Evolutionary conservation across 1,140 invertebrate genomes (phyloP).

Genomic region (Zelostemma sp.): DNA sequence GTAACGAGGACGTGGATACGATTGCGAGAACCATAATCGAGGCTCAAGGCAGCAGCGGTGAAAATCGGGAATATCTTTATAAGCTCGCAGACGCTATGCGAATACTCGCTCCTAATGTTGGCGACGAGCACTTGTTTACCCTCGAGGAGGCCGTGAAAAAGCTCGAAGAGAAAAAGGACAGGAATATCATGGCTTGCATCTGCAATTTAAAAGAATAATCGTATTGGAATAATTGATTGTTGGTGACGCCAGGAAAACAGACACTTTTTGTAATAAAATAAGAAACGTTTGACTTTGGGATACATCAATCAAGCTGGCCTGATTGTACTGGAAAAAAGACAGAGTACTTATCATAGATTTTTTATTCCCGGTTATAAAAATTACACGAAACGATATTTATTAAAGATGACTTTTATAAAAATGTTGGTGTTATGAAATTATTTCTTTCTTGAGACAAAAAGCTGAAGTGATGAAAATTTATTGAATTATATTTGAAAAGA

Average conservation of each 20-base stretch:
- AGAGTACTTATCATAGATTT: not conserved
- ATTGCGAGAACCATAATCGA: constrained; percentile 85
- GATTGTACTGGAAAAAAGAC: not conserved
- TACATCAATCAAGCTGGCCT: constrained; percentile 1
- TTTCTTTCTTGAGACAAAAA: too few relatives aligned
- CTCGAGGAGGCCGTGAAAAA: constrained; percentile 77
- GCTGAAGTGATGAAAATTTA: not conserved
- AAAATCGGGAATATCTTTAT: constrained; percentile 90
- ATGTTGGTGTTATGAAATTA: too few relatives aligned
- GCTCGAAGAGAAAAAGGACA: constrained; percentile 46
- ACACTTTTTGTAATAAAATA: not conserved
- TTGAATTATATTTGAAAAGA: too few relatives aligned
- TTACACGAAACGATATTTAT: not conserved
- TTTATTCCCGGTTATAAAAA: not conserved
- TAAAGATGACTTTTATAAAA: constrained; percentile 2
- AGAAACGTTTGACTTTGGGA: not conserved
- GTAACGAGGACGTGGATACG: constrained; percentile 78
- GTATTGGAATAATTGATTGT: not conserved
- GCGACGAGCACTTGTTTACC: constrained; percentile 82
- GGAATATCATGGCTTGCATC: not conserved
- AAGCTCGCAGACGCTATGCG: constrained; percentile 86
- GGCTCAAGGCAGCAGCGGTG: constrained; percentile 84
- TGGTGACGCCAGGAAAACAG: not conserved
- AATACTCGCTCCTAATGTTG: constrained; percentile 76
- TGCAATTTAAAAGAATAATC: not conserved